Conservation (phyloP, 2,797 vertebrate species). For the Danio jaintianensis region DNA sequence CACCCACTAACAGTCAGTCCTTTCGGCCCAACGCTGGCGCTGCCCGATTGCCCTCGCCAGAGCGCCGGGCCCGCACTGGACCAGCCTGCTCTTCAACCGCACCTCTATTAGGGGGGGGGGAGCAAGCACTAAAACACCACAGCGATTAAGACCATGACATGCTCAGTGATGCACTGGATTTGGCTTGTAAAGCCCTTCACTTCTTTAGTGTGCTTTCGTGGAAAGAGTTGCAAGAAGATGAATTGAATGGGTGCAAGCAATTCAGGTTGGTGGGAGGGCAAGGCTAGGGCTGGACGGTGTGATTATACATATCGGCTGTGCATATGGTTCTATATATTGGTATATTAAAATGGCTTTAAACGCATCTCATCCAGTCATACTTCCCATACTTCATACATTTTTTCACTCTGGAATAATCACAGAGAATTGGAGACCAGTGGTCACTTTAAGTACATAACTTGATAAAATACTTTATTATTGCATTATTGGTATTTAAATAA, state of each 20-base stretch:
- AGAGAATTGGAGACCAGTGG: not conserved
- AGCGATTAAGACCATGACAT: constrained; percentile 81
- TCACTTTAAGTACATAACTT: not conserved
- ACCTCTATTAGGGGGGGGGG: constrained; percentile 52
- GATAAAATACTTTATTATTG: not conserved
- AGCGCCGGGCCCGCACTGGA: constrained; percentile 71
- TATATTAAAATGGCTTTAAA: not conserved
- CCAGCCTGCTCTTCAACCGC: constrained; percentile 71
- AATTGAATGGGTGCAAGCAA: constrained; percentile 48
- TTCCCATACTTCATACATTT: not conserved
- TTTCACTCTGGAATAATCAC: not conserved
- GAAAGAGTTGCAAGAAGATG: constrained; percentile 40
- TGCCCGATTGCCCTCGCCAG: constrained; percentile 66
- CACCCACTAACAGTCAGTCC: constrained; percentile 86
- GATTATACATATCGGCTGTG: not conserved
- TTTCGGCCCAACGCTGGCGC: constrained; percentile 67
- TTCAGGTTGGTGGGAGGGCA: constrained; percentile 22
- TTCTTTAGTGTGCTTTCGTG: constrained; percentile 28
- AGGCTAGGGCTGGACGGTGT: constrained; percentile 32
- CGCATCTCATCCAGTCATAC: not conserved
- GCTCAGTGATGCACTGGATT: constrained; percentile 80
- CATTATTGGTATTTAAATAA: not conserved
- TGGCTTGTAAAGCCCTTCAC: constrained; percentile 63
- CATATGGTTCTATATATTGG: not conserved
- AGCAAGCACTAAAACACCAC: constrained; percentile 82